A percentile compares a stretch with the other conserved stretches of the same genome.
phyloP scores from a whole-genome alignment of 2,797 vertebrate species.

The Hapalemur alaotrensis region DNA sequence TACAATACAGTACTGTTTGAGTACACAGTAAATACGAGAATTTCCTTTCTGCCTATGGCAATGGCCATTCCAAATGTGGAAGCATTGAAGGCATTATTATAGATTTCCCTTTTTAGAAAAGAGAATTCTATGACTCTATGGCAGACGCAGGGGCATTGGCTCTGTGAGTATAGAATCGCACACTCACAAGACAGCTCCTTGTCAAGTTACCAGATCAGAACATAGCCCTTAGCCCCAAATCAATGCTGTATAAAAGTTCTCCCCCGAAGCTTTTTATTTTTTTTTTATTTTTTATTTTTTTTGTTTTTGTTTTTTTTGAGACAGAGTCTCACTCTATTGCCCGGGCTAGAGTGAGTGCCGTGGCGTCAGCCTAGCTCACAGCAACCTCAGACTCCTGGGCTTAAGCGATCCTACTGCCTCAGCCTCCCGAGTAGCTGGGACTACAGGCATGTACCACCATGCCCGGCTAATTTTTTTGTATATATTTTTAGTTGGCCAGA shows the following conservation, averaged over 20 bases:
- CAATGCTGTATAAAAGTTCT: not conserved
- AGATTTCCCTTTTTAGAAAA: not conserved
- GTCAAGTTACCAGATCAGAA: not conserved
- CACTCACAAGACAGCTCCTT: not conserved
- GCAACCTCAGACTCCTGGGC: too few species aligned
- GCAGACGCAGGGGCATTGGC: not conserved
- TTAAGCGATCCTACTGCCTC: too few species aligned
- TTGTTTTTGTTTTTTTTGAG: too few species aligned
- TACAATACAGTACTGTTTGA: not conserved
- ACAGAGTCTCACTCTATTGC: too few species aligned
- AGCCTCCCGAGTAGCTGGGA: too few species aligned
- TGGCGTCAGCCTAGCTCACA: too few species aligned
- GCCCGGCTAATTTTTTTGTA: too few species aligned
- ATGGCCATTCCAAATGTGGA: not conserved
- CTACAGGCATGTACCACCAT: too few species aligned
- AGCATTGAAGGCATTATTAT: not conserved
- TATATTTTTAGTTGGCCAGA: too few species aligned
- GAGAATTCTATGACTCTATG: not conserved
- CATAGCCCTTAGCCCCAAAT: not conserved
- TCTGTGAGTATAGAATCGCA: not conserved
- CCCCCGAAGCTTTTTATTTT: not conserved
- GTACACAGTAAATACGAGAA: not conserved
- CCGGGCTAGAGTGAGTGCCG: too few species aligned
- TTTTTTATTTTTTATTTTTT: too few species aligned
- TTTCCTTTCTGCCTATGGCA: not conserved